These are phyloP conservation scores for Nesidiocoris tenuis DNA, from an alignment of 2,888 invertebrate species.

Conservation along the genomic window DNA sequence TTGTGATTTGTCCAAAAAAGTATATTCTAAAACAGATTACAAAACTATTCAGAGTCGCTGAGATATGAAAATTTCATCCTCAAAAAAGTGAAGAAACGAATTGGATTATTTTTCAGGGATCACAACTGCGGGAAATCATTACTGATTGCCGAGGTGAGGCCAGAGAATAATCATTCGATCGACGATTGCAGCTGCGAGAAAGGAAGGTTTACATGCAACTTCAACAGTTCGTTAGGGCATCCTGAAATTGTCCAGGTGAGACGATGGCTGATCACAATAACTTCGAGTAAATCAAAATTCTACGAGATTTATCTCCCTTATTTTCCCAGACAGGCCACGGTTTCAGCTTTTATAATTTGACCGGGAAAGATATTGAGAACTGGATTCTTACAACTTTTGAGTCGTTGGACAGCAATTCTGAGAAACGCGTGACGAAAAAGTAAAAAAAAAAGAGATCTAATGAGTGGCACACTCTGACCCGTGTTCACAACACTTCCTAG, in stretches of 20 bases:
- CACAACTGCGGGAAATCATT: slow-evolving; percentile 8
- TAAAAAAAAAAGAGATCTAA: too few relatives aligned
- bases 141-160: not conserved
- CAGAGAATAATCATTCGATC: slow-evolving; percentile 12
- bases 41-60: too few relatives aligned
- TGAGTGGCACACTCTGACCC: too few relatives aligned
- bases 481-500: too few relatives aligned
- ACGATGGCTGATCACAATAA: too few relatives aligned
- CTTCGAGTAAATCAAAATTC: slow-evolving; percentile 4
- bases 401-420: slow-evolving; percentile 25
- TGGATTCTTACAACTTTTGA: slow-evolving; percentile 44
- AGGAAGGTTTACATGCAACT: slow-evolving; percentile 23
- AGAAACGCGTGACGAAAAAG: slow-evolving; percentile 26
- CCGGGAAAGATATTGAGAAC: slow-evolving; percentile 39
- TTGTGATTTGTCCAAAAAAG: too few relatives aligned
- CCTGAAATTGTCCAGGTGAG: slow-evolving; percentile 19
- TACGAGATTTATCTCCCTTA: too few relatives aligned
- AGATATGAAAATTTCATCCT: too few relatives aligned
- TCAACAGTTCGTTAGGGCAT: slow-evolving; percentile 22
- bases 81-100: too few relatives aligned
- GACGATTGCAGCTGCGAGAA: slow-evolving; percentile 21
- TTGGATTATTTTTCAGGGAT: too few relatives aligned
- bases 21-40: too few relatives aligned
- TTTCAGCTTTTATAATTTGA: slow-evolving; percentile 42
- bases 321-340: slow-evolving; percentile 42